Evolutionary conservation across 1,140 invertebrate species (phyloP).

Genomic region (Bombus soroeensis): DNA sequence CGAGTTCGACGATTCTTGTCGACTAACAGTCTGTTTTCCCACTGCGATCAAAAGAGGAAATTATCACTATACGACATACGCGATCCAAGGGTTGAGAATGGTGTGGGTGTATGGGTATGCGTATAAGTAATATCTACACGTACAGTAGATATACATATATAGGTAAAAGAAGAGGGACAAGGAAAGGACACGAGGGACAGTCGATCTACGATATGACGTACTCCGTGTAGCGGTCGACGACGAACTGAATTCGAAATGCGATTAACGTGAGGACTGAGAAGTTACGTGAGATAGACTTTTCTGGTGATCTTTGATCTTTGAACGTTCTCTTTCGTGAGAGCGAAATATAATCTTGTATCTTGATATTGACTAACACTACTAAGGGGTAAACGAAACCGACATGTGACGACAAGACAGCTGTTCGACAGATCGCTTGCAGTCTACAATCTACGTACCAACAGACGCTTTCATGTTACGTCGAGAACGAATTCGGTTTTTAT

Average conservation of each 20-base stretch:
- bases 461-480: neutral
- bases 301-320: constrained; percentile 69
- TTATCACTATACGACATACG: constrained; percentile 58
- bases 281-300: constrained; percentile 17
- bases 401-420: constrained; percentile 38
- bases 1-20: constrained; percentile 50
- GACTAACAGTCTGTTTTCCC: constrained; percentile 54
- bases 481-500: constrained; percentile 5
- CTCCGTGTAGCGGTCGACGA: constrained; percentile 43
- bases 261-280: neutral
- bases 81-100: constrained; percentile 64
- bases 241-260: constrained; percentile 59
- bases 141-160: neutral
- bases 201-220: constrained; percentile 20
- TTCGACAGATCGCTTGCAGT: constrained; percentile 1
- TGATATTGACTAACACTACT: neutral
- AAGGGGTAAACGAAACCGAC: neutral
- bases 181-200: constrained; percentile 33
- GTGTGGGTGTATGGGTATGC: constrained; percentile 19
- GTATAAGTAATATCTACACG: neutral
- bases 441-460: neutral
- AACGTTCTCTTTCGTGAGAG: constrained; percentile 27
- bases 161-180: constrained; percentile 17
- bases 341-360: neutral
- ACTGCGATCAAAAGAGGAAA: constrained; percentile 59